These are phyloP conservation scores for Mycalesis mineus DNA, from an alignment of 2,888 invertebrate genomes.

Conservation along the genomic window DNA sequence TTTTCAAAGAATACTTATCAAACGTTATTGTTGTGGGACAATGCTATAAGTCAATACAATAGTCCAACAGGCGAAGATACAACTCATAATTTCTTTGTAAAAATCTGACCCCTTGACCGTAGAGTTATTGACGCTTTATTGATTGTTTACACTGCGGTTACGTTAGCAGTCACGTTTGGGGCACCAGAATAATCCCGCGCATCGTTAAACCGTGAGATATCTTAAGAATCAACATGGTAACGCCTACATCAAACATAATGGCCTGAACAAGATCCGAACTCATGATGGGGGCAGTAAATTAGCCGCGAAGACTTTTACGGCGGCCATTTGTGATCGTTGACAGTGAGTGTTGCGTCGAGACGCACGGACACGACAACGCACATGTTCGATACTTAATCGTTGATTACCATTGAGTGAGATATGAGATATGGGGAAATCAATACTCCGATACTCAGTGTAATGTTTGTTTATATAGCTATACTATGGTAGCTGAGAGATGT, in stretches of 20 bases:
- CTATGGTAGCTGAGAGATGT: not conserved
- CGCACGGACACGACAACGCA: slow-evolving; percentile 20
- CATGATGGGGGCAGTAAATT: slow-evolving; percentile 60
- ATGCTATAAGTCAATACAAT: no score
- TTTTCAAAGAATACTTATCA: no score
- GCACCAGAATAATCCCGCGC: slow-evolving; percentile 37
- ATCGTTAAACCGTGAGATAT: slow-evolving; percentile 45
- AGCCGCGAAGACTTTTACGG: slow-evolving; percentile 58
- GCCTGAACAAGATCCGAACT: slow-evolving; percentile 50
- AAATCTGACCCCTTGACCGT: no score
- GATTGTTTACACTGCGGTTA: no score
- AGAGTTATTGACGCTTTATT: no score
- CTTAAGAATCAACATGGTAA: slow-evolving; percentile 57
- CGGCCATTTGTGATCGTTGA: slow-evolving; percentile 56
- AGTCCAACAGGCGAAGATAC: no score
- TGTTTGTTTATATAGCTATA: not conserved
- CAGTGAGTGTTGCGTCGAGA: slow-evolving; percentile 44
- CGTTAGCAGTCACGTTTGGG: not conserved
- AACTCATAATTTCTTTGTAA: no score
- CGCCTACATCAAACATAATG: slow-evolving; percentile 58
- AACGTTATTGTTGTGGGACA: no score
- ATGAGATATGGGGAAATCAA: slow-evolving; percentile 14
- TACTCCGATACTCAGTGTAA: not conserved
- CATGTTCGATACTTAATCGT: slow-evolving; percentile 22
- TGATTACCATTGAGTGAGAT: slow-evolving; percentile 20